A percentile compares a stretch with the other conserved stretches of the same genome.
These are phyloP conservation scores for Antidorcas marsupialis DNA, from an alignment of 2,113 vertebrate species.

Conservation along the genomic window DNA sequence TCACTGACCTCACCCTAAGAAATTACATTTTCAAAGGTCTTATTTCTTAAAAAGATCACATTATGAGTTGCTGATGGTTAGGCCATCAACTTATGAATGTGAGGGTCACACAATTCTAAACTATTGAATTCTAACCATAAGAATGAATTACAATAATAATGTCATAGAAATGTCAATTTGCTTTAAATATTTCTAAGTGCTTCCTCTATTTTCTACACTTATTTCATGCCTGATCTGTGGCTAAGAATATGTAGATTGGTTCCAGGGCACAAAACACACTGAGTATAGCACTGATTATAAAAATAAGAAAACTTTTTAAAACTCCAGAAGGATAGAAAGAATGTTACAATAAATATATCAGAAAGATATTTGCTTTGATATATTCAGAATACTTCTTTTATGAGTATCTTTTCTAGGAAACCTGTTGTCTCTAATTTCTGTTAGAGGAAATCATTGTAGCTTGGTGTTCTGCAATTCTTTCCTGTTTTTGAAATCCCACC, in stretches of 20 bases:
- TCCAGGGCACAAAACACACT: neutral
- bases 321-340: neutral
- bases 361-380: neutral
- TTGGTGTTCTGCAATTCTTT: neutral
- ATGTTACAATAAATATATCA: neutral
- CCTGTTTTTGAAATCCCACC: neutral
- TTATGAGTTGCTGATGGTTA: neutral
- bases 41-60: neutral
- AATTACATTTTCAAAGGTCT: neutral
- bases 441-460: neutral
- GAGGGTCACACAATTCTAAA: neutral
- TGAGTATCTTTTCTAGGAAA: neutral
- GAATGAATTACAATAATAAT: neutral
- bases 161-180: neutral
- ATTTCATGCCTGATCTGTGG: neutral
- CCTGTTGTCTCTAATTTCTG: neutral
- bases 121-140: neutral
- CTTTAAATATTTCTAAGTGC: neutral
- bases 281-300: neutral
- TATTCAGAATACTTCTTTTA: neutral
- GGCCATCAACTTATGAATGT: neutral
- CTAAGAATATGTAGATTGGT: neutral
- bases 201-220: neutral
- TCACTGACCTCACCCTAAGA: neutral
- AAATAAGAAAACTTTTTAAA: neutral